Conservation (phyloP, 2,113 vertebrate species). For the Rynchops niger region DNA sequence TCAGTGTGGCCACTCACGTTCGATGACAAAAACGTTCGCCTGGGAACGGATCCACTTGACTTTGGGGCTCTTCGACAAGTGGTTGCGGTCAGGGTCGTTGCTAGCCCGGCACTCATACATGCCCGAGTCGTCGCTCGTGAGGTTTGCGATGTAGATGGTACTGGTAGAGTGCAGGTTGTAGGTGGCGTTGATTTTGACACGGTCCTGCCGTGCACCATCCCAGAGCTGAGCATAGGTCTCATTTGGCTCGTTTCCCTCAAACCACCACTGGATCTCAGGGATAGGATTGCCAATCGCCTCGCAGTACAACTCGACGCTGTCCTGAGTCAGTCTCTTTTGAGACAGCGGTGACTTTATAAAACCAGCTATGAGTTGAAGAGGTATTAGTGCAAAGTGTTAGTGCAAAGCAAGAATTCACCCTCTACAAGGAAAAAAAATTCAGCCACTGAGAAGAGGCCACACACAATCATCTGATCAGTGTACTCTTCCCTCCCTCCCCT, state of each 20-base stretch:
- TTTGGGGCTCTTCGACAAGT: slow-evolving; percentile 88
- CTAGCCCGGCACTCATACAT: slow-evolving; percentile 94
- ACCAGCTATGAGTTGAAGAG: slow-evolving; percentile 78
- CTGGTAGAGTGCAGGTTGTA: slow-evolving; percentile 87
- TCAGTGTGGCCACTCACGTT: slow-evolving; percentile 86
- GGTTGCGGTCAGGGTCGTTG: slow-evolving; percentile 93
- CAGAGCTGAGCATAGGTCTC: slow-evolving; percentile 84
- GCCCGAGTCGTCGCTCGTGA: slow-evolving; percentile 82
- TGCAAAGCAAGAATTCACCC: slow-evolving; percentile 44
- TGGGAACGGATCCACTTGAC: slow-evolving; percentile 97
- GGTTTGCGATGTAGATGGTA: slow-evolving; percentile 79
- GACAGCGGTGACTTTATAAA: slow-evolving; percentile 89
- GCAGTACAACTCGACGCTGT: slow-evolving; percentile 85
- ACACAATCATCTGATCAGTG: accelerated
- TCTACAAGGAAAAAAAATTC: neutral
- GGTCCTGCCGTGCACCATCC: slow-evolving; percentile 85
- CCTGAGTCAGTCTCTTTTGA: slow-evolving; percentile 78
- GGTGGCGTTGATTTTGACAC: slow-evolving; percentile 86
- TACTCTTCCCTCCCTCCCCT: neutral
- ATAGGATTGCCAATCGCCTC: slow-evolving; percentile 88
- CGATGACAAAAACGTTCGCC: slow-evolving; percentile 90
- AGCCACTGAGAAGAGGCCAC: neutral
- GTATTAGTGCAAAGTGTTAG: slow-evolving; percentile 70
- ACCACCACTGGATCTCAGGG: slow-evolving; percentile 94
- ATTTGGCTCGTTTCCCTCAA: slow-evolving; percentile 81